Evolutionary conservation across 2,888 invertebrate genomes (phyloP).

Genomic region (Drosophila sordidula): DNA sequence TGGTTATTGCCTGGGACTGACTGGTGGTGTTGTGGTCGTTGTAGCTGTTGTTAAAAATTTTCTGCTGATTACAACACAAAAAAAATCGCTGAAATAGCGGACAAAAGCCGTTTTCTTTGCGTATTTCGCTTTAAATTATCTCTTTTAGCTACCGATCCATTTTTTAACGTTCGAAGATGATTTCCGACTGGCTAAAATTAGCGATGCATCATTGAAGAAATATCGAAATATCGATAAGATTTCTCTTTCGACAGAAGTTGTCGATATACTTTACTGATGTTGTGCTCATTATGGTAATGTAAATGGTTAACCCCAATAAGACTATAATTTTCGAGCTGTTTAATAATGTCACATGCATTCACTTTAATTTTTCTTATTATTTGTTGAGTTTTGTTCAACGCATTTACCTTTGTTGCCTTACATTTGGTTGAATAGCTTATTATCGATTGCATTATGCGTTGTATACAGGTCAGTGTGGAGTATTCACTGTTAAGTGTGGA

Average conservation of each 20-base stretch:
- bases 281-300: not conserved
- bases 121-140: constrained; percentile 83
- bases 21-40: constrained; percentile 69
- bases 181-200: constrained; percentile 81
- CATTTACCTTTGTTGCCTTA: not conserved
- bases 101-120: constrained; percentile 85
- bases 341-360: not conserved
- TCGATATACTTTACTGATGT: not conserved
- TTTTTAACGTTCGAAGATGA: constrained; percentile 84
- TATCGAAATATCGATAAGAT: constrained; percentile 18
- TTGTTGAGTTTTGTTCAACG: not conserved
- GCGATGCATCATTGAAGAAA: constrained; percentile 23
- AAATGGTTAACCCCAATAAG: not conserved
- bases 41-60: constrained; percentile 72
- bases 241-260: not conserved
- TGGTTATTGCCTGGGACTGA: constrained; percentile 64
- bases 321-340: not conserved
- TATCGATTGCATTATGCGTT: not conserved
- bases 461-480: too few relatives aligned
- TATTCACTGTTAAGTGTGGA: constrained; percentile 25
- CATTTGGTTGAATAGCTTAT: not conserved
- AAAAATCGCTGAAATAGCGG: constrained; percentile 88
- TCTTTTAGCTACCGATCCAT: constrained; percentile 85
- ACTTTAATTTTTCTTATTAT: not conserved
- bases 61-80: constrained; percentile 84